These are phyloP conservation scores for Ctenodactylus gundi DNA, from an alignment of 2,113 vertebrate genomes.

Conservation along the genomic window DNA sequence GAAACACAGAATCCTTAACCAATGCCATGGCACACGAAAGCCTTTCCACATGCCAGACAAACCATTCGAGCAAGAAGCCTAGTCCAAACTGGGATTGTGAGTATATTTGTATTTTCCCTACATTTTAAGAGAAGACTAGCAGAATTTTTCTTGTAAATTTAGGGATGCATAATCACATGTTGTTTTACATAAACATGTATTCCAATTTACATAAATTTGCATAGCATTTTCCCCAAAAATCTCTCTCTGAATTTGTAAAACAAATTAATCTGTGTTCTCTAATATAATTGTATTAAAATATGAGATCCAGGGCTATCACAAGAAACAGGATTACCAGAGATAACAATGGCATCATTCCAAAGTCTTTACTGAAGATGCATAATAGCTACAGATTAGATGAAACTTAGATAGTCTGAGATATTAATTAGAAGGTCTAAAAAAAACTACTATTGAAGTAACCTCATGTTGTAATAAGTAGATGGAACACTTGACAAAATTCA, in stretches of 20 bases:
- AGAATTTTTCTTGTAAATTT: constrained; percentile 80
- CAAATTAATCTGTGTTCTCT: constrained; percentile 76
- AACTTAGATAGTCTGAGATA: constrained; percentile 16
- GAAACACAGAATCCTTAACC: constrained; percentile 74
- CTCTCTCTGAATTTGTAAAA: constrained; percentile 77
- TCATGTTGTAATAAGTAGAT: constrained; percentile 1
- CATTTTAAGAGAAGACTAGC: constrained; percentile 80
- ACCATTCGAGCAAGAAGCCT: constrained; percentile 73
- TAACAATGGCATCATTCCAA: background rate
- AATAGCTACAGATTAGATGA: constrained; percentile 19
- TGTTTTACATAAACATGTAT: constrained; percentile 81
- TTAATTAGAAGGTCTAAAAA: constrained; percentile 18
- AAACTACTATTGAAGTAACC: constrained; percentile 10
- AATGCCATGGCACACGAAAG: constrained; percentile 72
- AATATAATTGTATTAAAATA: constrained; percentile 76
- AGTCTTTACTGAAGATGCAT: constrained; percentile 13
- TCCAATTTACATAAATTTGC: constrained; percentile 80
- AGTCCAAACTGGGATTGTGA: constrained; percentile 75
- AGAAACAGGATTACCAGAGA: constrained; percentile 43
- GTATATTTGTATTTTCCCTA: constrained; percentile 78
- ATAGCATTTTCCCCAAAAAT: constrained; percentile 70
- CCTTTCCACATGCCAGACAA: constrained; percentile 76
- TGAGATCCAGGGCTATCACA: constrained; percentile 12
- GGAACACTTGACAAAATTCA: background rate
- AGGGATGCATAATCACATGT: constrained; percentile 81